Conservation (phyloP, 2,888 invertebrate genomes). For the Linyphia triangularis region DNA sequence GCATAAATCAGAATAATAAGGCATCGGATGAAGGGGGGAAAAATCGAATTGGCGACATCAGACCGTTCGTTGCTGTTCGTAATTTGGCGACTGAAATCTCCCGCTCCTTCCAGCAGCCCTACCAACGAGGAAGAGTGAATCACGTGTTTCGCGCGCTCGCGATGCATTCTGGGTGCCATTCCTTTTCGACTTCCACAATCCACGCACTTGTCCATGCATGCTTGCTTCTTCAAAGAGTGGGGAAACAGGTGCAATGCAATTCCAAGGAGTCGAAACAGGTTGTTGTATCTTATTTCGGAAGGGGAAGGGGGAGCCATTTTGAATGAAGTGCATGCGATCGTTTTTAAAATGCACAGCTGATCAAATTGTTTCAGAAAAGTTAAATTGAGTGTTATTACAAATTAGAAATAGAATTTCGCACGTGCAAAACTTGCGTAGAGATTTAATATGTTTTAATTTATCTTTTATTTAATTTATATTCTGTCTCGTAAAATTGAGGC, state of each 20-base stretch:
- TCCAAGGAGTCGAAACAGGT: neutral
- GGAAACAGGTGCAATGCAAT: neutral
- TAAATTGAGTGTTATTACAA: too few relatives aligned
- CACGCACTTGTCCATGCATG: neutral
- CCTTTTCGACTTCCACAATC: neutral
- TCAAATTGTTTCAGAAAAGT: too few relatives aligned
- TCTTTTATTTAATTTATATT: too few relatives aligned
- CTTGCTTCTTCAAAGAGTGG: neutral
- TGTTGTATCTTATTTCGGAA: neutral
- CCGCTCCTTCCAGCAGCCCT: conserved; percentile 3
- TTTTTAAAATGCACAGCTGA: too few relatives aligned
- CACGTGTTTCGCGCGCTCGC: neutral
- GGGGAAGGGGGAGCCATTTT: neutral
- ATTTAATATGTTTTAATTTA: too few relatives aligned
- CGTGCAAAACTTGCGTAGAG: too few relatives aligned
- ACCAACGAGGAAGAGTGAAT: neutral
- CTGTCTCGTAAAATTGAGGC: too few relatives aligned
- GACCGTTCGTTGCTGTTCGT: neutral
- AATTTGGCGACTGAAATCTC: neutral
- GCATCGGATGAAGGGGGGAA: too few relatives aligned
- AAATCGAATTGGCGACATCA: neutral
- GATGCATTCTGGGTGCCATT: neutral
- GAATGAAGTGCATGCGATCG: neutral
- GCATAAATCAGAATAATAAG: too few relatives aligned
- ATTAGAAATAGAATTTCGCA: too few relatives aligned